Base-by-base conservation (phyloP, 2,113 vertebrate genomes). In the Scopus umbretta region DNA sequence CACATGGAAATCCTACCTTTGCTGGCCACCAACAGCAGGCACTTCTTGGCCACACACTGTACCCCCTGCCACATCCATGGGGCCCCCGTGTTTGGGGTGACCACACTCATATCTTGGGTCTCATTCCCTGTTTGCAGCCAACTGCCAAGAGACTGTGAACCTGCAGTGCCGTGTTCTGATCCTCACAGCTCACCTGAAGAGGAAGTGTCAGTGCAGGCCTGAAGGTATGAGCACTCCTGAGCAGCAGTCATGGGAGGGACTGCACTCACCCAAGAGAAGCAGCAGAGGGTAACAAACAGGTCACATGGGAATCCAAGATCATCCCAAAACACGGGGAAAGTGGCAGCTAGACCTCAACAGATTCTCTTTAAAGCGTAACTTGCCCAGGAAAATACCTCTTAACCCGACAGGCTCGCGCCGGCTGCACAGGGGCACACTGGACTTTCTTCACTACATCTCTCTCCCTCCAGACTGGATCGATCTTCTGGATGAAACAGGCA, bases 141-240 rank as follows among this genome's bases (percentile, higher is more conserved):
- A 95, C 65, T 55, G 86, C 86, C 55, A 65, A 38, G 76, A 61
- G 86, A 73, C 93, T 40, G 87, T 97, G 80, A 98, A 97, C 61
- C 49, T 91, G 34, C 79, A 92, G 76, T 97, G 97, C 91, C 59
- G 30, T 1, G 5, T 97, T 32, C 72, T 82, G 40, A 91, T 78
- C 66, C 92, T 98, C 81, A 72, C 20, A 0, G 45, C 49, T 10
- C 83, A 97, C 73, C 84, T 98, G 79, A 97, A 85, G 91, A n/a
- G 34, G 62, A 97, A 80, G 43, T 76, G 75, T 5, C 88, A 90
- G 49, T 88, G 94, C 45, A 72, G 68, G 67, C 74, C 82, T 38
- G 96, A 95, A 55, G 94, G 97, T 96, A 80, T 0, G 1, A 55
- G 59, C 6, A 34, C 43, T 42, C 29, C 19, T 4, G 27, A 81